Conservation (phyloP, 2,888 invertebrate species). For the Oscheius sp. region DNA sequence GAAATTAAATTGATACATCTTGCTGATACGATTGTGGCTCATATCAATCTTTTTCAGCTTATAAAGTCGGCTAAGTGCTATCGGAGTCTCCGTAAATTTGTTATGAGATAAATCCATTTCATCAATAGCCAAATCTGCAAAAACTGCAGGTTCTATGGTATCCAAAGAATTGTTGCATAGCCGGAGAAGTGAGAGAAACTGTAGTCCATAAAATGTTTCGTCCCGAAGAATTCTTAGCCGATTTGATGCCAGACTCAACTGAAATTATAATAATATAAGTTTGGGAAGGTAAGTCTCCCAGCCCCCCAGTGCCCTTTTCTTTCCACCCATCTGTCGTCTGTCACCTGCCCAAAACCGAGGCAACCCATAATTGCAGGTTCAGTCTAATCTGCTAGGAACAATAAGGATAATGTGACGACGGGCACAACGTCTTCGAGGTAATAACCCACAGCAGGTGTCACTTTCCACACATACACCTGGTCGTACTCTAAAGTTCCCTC, state of each 20-base stretch:
- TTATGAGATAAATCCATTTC: conserved; percentile 51
- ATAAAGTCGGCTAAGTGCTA: conserved; percentile 55
- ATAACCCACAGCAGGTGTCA: conserved; percentile 11
- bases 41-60: conserved; percentile 57
- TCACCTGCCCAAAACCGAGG: background rate
- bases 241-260: conserved; percentile 65
- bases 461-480: conserved; percentile 17
- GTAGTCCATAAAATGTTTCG: conserved; percentile 47
- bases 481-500: background rate
- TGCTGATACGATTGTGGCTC: conserved; percentile 57
- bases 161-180: conserved; percentile 55
- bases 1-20: conserved; percentile 57
- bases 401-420: conserved; percentile 11
- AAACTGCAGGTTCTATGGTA: conserved; percentile 32
- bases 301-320: background rate
- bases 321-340: background rate
- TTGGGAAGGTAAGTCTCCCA: too few species aligned
- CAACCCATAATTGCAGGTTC: background rate
- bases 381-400: conserved; percentile 5
- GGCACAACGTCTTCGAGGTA: conserved; percentile 4
- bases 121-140: conserved; percentile 37
- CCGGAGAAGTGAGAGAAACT: conserved; percentile 44
- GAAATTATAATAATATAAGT: conserved; percentile 36
- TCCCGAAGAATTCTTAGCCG: conserved; percentile 43
- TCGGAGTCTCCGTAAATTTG: conserved; percentile 57